Evolutionary conservation across 2,113 vertebrate species (phyloP), one percentile per base, ranked within the genome.

Genomic region (Platichthys flesus): DNA sequence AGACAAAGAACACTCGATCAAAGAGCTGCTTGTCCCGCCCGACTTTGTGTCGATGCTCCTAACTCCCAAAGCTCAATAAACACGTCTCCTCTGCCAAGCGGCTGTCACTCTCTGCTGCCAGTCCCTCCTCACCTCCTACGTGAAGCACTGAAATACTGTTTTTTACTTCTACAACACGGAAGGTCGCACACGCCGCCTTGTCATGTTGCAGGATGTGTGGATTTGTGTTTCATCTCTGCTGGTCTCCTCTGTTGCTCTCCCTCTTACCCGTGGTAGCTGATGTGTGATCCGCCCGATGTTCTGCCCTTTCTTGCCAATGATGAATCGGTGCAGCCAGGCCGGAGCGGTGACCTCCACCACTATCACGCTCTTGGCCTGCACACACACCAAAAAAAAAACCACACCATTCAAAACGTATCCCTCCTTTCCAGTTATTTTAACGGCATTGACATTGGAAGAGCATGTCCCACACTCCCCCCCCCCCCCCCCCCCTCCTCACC

Each of bases 261-360:
- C 5, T 3, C 90, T 85, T 74, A 95, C 95, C 78, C 93, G 93
- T 16, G 95, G 95, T 3, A 94, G 90, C 81, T 94, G 94, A 80
- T 96, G 92, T 28, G 93, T 95, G 81, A 96, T 96, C 59, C 93
- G 92, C 5, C 94, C 88, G 49, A 96, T 95, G 90, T 95, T 95
- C 78, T 94, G 94, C 58, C 95, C 94, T 86, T 95, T 96, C 71
- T 95, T 95, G 62, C 93, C 94, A n/a, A 96, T 95, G 84, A 96
- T 95, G 91, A 95, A 95, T 76, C 92, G 95, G 83, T 96, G 95
- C 15, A 96, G 89, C 95, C 95, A 96, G 21, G 94, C 93, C 0
- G 94, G 95, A 60, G 94, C 94, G 0, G 78, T 94, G 69, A 96
- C 94, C 37, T 94, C 93, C 76, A 94, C 89, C 85, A 95, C 91